These are phyloP conservation scores for Diarsia mendica DNA, from an alignment of 2,888 invertebrate genomes.

Conservation along the genomic window DNA sequence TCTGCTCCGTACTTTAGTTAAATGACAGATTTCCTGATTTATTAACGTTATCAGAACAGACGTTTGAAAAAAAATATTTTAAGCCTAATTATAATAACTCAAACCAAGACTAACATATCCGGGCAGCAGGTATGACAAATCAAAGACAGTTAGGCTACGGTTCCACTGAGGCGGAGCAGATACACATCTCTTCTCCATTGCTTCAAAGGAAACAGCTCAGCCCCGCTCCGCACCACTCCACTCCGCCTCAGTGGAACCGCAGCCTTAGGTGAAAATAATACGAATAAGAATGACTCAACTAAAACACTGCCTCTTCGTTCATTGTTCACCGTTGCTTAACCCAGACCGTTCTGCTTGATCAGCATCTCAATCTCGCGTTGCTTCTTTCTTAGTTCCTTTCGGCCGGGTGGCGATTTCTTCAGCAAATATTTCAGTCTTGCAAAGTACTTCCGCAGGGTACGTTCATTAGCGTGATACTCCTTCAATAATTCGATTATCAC, in stretches of 20 bases:
- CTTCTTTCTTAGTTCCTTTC: constrained; percentile 31
- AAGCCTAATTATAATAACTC: background rate
- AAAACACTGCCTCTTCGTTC: background rate
- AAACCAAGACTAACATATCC: background rate
- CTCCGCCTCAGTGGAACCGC: no score
- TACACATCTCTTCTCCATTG: no score
- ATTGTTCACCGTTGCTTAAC: constrained; percentile 3
- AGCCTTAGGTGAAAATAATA: background rate
- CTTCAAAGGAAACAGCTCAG: no score
- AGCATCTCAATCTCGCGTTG: constrained; percentile 35
- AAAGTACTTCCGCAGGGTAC: constrained; percentile 27
- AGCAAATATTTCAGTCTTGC: constrained; percentile 27
- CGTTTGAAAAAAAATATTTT: background rate
- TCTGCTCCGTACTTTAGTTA: background rate
- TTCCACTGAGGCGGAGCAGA: no score
- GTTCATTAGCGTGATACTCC: constrained; percentile 50
- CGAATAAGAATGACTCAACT: background rate
- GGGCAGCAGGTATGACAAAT: no score
- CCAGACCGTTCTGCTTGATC: constrained; percentile 39
- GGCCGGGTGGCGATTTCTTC: constrained; percentile 41
- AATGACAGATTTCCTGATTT: background rate
- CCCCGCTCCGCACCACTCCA: no score
- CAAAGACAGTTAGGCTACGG: no score
- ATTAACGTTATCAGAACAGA: background rate
- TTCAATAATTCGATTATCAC: background rate